Percentiles rank a stretch among this genome's conserved stretches.
These are phyloP conservation scores for Pseudocheirus occidentalis DNA, from an alignment of 2,797 vertebrate species.

Conservation along the genomic window DNA sequence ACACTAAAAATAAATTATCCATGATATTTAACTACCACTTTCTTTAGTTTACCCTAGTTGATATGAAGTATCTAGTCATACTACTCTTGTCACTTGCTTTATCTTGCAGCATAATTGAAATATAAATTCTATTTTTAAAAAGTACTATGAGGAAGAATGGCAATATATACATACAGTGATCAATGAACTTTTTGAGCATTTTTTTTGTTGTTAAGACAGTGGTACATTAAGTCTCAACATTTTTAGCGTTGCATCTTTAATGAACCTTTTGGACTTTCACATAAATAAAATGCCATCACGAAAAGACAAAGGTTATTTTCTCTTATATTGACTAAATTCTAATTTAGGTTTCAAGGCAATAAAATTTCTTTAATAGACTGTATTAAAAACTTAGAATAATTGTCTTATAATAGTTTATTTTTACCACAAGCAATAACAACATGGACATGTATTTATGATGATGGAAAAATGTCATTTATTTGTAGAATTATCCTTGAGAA, in stretches of 20 bases:
- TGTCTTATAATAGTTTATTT: conserved; percentile 58
- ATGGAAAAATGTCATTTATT: conserved; percentile 54
- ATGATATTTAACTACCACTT: neutral
- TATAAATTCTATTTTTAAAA: conserved; percentile 63
- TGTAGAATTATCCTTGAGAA: conserved; percentile 44
- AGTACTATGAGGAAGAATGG: conserved; percentile 37
- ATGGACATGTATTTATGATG: conserved; percentile 37
- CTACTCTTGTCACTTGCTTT: conserved; percentile 58
- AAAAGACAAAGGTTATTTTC: conserved; percentile 57
- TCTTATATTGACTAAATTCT: conserved; percentile 59
- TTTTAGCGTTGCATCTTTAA: conserved; percentile 45
- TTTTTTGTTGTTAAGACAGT: conserved; percentile 59
- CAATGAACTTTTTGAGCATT: conserved; percentile 63
- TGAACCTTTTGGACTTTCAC: conserved; percentile 55
- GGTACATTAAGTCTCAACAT: conserved; percentile 24
- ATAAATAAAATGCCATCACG: conserved; percentile 34
- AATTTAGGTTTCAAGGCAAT: conserved; percentile 49
- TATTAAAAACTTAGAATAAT: conserved; percentile 46
- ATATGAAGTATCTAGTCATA: too few relatives aligned
- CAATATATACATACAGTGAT: conserved; percentile 34
- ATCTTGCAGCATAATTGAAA: conserved; percentile 64
- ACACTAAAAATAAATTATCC: conserved; percentile 1
- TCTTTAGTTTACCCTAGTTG: conserved; percentile 31
- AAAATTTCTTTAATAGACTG: conserved; percentile 44
- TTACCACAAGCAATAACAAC: conserved; percentile 33